Evolutionary conservation across 35 echinoderm and acorn worm genomes (phyloP), one percentile per base, ranked within the genome.

Genomic region (Ophiothrix spiculata): DNA sequence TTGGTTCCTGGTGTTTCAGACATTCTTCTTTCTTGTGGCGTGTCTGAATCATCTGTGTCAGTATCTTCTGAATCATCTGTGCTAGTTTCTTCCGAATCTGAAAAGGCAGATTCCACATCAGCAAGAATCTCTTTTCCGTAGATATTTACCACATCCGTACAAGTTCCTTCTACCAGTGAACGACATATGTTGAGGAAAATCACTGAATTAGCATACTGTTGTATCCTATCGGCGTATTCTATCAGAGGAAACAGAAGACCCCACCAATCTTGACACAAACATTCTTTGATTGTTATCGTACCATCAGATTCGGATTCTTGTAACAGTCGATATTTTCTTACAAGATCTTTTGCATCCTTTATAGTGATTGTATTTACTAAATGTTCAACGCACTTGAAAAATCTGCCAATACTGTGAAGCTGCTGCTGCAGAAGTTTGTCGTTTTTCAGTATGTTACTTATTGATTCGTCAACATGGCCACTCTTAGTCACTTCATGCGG

Each of bases 151-250:
- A 83, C 40, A 1, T 54, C n/a, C n/a, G n/a, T n/a, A n/a, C n/a
- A n/a, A n/a, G n/a, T n/a, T 31, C 11, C 31, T 31, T 86, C 84
- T 38, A 86, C 25, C 1, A 86, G 1, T 21, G 23, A 86, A 34
- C 0, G 38, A 16, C 84, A 86, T 36, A 86, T 75, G 64, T 86
- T 86, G 37, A 77, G 73, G 39, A 86, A 86, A 14, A 77, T 39
- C 21, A 31, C 77, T 15, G 84, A 86, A 32, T 23, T 75, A 1
- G 75, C 32, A 0, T 37, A 39, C 35, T 25, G 12, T 15, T 28
- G 25, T 10, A 75, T 38, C 10, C 0, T 31, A 38, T 77, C 37
- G 16, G 84, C 36, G 31, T 28, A 75, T 86, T 21, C 3, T 13
- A 75, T 11, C 21, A 86, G n/a, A 39, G 84, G 64, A 39, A 40